Percentiles rank a stretch among this genome's conserved stretches.
These are phyloP conservation scores for Ptychochromis oligacanthus DNA, from an alignment of 2,113 vertebrate genomes.

Conservation along the genomic window DNA sequence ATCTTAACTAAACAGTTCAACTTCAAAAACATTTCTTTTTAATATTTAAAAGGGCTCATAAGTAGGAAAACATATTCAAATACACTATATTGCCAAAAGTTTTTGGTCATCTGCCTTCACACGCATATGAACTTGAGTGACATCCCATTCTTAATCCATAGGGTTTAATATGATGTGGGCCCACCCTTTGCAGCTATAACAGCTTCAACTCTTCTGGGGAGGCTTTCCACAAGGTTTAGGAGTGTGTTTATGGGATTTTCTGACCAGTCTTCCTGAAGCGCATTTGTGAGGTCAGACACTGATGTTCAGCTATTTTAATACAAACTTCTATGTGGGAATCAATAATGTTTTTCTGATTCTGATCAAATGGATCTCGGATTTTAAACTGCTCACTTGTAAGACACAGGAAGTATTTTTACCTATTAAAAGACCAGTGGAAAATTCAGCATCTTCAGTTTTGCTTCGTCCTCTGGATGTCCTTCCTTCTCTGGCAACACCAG, in stretches of 20 bases:
- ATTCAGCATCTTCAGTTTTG: constrained; percentile 61
- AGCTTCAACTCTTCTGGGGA: too few species aligned
- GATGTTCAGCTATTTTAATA: background rate
- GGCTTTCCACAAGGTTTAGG: too few species aligned
- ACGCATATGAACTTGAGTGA: too few species aligned
- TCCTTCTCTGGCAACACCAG: constrained; percentile 17
- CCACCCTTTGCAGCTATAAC: too few species aligned
- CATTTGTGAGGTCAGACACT: too few species aligned
- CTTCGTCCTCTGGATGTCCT: constrained; percentile 60
- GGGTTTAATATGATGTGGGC: too few species aligned
- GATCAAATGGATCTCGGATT: background rate
- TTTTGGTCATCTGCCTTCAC: too few species aligned
- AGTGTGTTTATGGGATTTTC: too few species aligned
- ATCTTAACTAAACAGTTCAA: background rate
- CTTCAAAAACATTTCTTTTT: background rate
- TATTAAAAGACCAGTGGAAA: constrained; percentile 84
- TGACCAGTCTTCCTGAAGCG: too few species aligned
- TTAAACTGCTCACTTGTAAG: background rate
- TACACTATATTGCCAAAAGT: too few species aligned
- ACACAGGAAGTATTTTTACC: constrained; percentile 71
- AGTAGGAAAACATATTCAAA: background rate
- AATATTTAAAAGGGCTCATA: background rate
- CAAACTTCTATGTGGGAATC: background rate
- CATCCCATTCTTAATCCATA: too few species aligned
- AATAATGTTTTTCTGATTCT: background rate